Conservation (phyloP, 1,140 invertebrate species). For the Sarcophaga bullata region DNA sequence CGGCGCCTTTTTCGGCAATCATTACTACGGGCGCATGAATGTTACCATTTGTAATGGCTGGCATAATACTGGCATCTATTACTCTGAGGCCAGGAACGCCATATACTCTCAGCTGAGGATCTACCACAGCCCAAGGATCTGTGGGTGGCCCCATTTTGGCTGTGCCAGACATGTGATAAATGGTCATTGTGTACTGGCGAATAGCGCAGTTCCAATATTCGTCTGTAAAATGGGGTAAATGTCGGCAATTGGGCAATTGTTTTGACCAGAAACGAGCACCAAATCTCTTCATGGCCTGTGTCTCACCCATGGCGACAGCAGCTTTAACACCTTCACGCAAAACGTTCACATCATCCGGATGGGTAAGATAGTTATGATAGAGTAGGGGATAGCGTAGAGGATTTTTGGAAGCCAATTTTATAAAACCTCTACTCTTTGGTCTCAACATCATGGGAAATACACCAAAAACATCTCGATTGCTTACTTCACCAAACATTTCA, state of each 20-base stretch:
- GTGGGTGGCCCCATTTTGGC: constrained; percentile 84
- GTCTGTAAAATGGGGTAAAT: constrained; percentile 79
- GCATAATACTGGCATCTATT: constrained; percentile 65
- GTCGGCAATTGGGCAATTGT: constrained; percentile 81
- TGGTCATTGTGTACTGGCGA: constrained; percentile 85
- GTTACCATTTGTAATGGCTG: constrained; percentile 81
- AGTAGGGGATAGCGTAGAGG: constrained; percentile 87
- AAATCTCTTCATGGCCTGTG: constrained; percentile 76
- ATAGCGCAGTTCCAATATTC: constrained; percentile 86
- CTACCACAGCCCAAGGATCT: constrained; percentile 85
- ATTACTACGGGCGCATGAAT: constrained; percentile 89
- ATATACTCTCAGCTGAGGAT: constrained; percentile 80
- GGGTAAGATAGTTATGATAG: constrained; percentile 88
- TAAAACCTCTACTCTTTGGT: constrained; percentile 83
- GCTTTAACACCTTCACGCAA: constrained; percentile 87
- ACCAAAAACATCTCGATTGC: constrained; percentile 78
- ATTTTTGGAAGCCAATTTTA: constrained; percentile 80
- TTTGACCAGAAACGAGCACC: constrained; percentile 79
- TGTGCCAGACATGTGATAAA: constrained; percentile 86
- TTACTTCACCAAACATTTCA: constrained; percentile 76
- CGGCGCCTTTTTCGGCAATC: constrained; percentile 93
- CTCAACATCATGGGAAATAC: constrained; percentile 88
- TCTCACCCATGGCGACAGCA: constrained; percentile 81
- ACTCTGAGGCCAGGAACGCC: constrained; percentile 78
- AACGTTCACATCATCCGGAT: constrained; percentile 81